phyloP scores from a whole-genome alignment of 2,888 invertebrate genomes.

The Cantharis rufa region DNA sequence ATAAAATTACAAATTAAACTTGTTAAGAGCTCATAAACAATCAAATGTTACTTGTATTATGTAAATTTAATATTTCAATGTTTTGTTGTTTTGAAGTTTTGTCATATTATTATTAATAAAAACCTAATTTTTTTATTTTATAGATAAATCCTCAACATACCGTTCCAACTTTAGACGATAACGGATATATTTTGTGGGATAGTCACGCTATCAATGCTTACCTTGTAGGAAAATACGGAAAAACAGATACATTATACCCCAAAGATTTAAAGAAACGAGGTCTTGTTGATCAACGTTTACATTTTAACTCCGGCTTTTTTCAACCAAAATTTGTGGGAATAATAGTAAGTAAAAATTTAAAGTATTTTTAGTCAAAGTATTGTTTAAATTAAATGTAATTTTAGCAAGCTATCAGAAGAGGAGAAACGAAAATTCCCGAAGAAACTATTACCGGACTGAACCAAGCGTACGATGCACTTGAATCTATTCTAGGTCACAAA shows the following conservation, averaged over 20 bases:
- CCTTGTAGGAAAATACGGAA: conserved; percentile 60
- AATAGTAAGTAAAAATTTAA: conserved; percentile 50
- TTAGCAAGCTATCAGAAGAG: conserved; percentile 51
- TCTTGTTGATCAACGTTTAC: conserved; percentile 59
- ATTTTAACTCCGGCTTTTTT: conserved; percentile 60
- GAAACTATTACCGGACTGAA: conserved; percentile 16
- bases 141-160: conserved; percentile 64
- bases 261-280: conserved; percentile 60
- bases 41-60: no score
- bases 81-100: no score
- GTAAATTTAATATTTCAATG: no score
- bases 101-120: background rate
- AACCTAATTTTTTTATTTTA: conserved; percentile 33
- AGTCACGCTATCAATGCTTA: conserved; percentile 61
- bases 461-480: conserved; percentile 57
- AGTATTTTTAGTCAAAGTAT: background rate
- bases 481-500: conserved; percentile 55
- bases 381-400: conserved; percentile 40
- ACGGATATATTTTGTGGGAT: conserved; percentile 57
- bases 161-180: conserved; percentile 62
- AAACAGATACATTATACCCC: conserved; percentile 61
- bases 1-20: no score
- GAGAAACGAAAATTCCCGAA: conserved; percentile 19
- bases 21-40: no score
- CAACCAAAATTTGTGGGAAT: conserved; percentile 56